Evolutionary conservation across 2,888 invertebrate species (phyloP).

Genomic region (Pogonocherus hispidulus): DNA sequence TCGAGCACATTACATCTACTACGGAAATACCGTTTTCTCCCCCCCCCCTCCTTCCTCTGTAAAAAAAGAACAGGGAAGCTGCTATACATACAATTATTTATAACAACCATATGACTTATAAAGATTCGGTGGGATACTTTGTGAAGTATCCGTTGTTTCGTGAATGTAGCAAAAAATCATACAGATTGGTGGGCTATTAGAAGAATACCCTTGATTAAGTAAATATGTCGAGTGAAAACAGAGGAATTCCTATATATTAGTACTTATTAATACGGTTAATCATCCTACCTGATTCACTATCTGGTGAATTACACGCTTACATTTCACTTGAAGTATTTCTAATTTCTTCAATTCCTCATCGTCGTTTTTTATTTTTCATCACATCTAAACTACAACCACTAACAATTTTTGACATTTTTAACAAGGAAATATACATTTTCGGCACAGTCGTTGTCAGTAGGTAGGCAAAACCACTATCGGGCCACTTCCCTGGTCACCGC

Average conservation of each 20-base stretch:
- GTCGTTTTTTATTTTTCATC: conserved; percentile 1
- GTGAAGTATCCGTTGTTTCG: no score
- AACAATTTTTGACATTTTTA: conserved; percentile 3
- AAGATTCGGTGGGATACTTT: not conserved
- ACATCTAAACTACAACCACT: not conserved
- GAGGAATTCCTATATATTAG: not conserved
- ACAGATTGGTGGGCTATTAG: not conserved
- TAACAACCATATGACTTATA: not conserved
- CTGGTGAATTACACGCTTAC: no score
- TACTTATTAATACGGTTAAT: not conserved
- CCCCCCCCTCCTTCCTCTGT: no score
- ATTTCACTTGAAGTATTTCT: not conserved
- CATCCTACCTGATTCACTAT: conserved; percentile 7
- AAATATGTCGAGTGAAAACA: not conserved
- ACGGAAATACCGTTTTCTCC: no score
- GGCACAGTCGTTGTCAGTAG: no score
- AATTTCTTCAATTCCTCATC: not conserved
- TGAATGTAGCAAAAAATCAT: not conserved
- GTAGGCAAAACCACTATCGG: no score
- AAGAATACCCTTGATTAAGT: conserved; percentile 5
- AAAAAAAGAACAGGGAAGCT: no score
- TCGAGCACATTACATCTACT: no score
- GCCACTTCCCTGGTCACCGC: no score
- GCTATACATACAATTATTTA: conserved; percentile 1
- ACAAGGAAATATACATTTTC: no score